Percentiles rank a stretch among this genome's conserved stretches.
Conservation (phyloP, 2,797 vertebrate species). For the Telmatherina bonti region DNA sequence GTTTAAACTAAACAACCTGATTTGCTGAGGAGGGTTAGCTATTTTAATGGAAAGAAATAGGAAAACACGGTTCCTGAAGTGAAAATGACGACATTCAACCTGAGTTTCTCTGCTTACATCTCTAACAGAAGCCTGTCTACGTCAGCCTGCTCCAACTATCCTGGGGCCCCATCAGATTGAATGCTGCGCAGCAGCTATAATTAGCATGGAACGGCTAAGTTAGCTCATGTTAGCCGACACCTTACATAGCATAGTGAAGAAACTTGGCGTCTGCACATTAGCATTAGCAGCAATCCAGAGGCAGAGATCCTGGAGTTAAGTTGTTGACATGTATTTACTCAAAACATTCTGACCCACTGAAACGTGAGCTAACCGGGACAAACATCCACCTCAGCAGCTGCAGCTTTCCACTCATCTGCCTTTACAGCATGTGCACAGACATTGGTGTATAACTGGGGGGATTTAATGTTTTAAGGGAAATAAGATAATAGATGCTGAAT, state of each 20-base stretch:
- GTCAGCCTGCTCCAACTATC: constrained; percentile 19
- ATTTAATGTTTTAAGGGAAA: constrained; percentile 20
- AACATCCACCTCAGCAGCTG: not conserved
- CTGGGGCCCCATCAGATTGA: constrained; percentile 51
- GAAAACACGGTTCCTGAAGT: not conserved
- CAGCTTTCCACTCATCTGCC: not conserved
- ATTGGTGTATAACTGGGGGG: constrained; percentile 51
- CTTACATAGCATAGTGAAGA: constrained; percentile 66
- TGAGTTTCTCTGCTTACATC: constrained; percentile 8
- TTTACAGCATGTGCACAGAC: constrained; percentile 24
- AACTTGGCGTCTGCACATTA: constrained; percentile 54
- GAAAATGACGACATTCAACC: not conserved
- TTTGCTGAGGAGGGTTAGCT: no score
- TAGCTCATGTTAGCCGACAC: constrained; percentile 72
- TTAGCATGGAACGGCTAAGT: constrained; percentile 58
- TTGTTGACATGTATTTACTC: constrained; percentile 62
- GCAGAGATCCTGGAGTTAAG: constrained; percentile 52
- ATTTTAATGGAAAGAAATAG: not conserved
- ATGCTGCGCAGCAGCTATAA: constrained; percentile 72
- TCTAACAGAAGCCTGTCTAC: constrained; percentile 4
- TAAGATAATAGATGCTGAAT: constrained; percentile 47
- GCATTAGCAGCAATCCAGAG: constrained; percentile 51
- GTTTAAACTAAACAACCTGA: no score
- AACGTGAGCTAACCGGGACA: not conserved
- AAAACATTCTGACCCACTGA: constrained; percentile 44